phyloP scores from a whole-genome alignment of 1,140 invertebrate species.

The Pissodes strobi region DNA sequence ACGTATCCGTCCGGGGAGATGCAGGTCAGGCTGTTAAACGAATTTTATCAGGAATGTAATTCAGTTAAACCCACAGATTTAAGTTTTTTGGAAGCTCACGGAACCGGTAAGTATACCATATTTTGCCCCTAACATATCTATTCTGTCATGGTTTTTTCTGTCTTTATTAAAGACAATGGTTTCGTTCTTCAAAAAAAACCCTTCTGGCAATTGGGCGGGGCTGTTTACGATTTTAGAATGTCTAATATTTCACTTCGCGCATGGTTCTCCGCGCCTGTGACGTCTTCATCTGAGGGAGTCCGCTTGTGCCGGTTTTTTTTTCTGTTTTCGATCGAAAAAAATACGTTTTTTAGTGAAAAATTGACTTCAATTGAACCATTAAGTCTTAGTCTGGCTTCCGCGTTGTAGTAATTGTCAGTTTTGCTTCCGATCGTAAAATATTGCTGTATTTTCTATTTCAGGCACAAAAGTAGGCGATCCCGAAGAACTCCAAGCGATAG shows the following conservation, averaged over 20 bases:
- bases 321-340: too few relatives aligned
- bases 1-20: slow-evolving; percentile 86
- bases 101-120: slow-evolving; percentile 72
- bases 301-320: too few relatives aligned
- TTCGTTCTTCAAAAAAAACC: neutral
- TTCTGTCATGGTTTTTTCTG: neutral
- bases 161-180: neutral
- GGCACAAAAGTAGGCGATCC: slow-evolving; percentile 80
- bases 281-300: too few relatives aligned
- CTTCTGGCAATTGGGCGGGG: too few relatives aligned
- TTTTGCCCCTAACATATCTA: neutral
- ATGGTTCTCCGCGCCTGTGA: too few relatives aligned
- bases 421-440: neutral
- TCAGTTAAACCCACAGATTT: slow-evolving; percentile 69
- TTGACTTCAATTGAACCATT: too few relatives aligned
- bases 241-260: too few relatives aligned
- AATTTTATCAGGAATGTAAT: slow-evolving; percentile 86
- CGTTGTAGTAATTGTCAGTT: neutral
- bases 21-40: slow-evolving; percentile 77
- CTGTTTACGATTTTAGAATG: too few relatives aligned
- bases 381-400: too few relatives aligned
- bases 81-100: slow-evolving; percentile 89
- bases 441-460: slow-evolving; percentile 36
- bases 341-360: too few relatives aligned
- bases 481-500: slow-evolving; percentile 86